Evolutionary conservation across 2,113 vertebrate genomes (phyloP).

Genomic region (Craseonycteris thonglongyai): DNA sequence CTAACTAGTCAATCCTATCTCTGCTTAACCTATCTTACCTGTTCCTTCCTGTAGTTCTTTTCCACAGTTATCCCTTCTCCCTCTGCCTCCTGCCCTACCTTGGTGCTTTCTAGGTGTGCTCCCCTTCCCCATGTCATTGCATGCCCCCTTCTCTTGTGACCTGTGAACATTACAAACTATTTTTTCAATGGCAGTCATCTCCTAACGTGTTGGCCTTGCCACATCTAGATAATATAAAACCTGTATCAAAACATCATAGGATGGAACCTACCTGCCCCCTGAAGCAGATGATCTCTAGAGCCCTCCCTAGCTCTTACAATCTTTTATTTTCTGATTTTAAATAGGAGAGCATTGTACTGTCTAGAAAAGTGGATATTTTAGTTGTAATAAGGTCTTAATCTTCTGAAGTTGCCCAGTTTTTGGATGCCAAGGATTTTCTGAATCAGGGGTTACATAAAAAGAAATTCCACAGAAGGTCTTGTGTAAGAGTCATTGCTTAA

Average conservation of each 20-base stretch:
- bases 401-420: neutral
- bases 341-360: neutral
- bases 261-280: neutral
- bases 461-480: conserved; percentile 12
- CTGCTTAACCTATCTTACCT: neutral
- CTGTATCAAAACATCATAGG: neutral
- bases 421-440: neutral
- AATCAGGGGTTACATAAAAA: conserved; percentile 24
- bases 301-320: neutral
- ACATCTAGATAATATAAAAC: neutral
- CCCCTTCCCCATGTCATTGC: too few species aligned
- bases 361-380: neutral
- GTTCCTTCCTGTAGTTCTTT: neutral
- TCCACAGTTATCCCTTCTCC: neutral
- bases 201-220: neutral
- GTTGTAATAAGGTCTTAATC: neutral
- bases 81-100: neutral
- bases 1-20: neutral
- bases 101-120: neutral
- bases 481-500: conserved; percentile 31
- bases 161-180: neutral
- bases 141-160: neutral
- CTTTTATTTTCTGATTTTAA: neutral
- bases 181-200: neutral
- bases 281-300: neutral